A percentile compares a stretch with the other conserved stretches of the same genome.
These are phyloP conservation scores for Dilophus febrilis DNA, from an alignment of 2,888 invertebrate genomes.

Conservation along the genomic window DNA sequence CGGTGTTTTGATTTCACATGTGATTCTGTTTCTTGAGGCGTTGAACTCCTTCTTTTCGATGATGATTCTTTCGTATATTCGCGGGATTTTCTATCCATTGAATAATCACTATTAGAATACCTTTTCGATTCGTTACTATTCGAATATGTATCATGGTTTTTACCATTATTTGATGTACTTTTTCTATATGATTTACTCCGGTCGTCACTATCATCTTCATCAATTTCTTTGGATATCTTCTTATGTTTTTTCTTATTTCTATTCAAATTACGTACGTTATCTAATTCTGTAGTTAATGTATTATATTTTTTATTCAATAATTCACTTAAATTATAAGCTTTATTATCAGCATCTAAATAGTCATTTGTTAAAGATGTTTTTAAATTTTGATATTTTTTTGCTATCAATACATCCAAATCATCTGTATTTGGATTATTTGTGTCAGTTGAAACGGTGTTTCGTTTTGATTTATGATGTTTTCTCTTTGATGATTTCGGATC, in stretches of 20 bases:
- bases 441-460: too few species aligned
- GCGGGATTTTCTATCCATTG: neutral
- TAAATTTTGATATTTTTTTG: conserved; percentile 51
- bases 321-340: conserved; percentile 24
- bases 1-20: neutral
- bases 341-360: conserved; percentile 16
- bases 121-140: neutral
- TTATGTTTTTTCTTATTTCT: conserved; percentile 8
- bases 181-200: neutral
- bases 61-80: neutral
- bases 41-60: neutral
- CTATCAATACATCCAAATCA: conserved; percentile 49
- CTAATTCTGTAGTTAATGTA: conserved; percentile 27
- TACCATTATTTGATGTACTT: neutral
- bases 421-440: too few species aligned
- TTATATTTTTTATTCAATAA: conserved; percentile 26
- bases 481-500: conserved; percentile 21
- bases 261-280: conserved; percentile 22
- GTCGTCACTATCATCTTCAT: neutral
- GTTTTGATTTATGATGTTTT: conserved; percentile 18
- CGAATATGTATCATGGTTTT: neutral
- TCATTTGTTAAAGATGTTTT: conserved; percentile 29
- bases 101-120: neutral
- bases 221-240: conserved; percentile 7
- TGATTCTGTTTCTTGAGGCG: neutral